phyloP scores from a whole-genome alignment of 2,888 invertebrate species.

The Eupelmus urozonus region DNA sequence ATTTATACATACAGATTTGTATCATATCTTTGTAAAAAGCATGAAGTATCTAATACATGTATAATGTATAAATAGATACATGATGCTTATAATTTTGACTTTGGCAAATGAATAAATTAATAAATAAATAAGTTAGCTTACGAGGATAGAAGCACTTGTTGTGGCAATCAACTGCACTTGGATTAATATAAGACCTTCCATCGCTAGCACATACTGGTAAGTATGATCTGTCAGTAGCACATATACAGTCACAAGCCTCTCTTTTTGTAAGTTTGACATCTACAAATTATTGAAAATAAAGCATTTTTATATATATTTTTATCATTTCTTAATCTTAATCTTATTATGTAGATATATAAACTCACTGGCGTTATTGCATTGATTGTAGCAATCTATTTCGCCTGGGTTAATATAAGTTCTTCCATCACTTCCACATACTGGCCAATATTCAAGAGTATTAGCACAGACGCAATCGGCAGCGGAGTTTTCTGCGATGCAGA shows the following conservation, averaged over 20 bases:
- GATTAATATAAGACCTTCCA: background rate
- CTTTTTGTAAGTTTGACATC: background rate
- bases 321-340: too few relatives aligned
- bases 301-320: too few relatives aligned
- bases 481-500: background rate
- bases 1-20: too few relatives aligned
- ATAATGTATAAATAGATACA: too few relatives aligned
- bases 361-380: background rate
- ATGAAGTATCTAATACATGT: too few relatives aligned
- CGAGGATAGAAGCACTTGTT: background rate
- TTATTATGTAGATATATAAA: background rate
- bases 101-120: too few relatives aligned
- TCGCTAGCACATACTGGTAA: conserved; percentile 12
- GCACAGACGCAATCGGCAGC: background rate
- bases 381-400: background rate
- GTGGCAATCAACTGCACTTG: background rate
- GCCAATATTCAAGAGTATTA: background rate
- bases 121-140: too few relatives aligned
- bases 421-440: conserved; percentile 10
- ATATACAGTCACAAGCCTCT: background rate
- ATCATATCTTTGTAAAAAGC: too few relatives aligned
- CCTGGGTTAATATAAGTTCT: conserved; percentile 2
- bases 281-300: background rate
- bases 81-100: too few relatives aligned
- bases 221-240: background rate